Conservation (phyloP, 1,140 invertebrate species). For the Oncopodura yosiiana region DNA sequence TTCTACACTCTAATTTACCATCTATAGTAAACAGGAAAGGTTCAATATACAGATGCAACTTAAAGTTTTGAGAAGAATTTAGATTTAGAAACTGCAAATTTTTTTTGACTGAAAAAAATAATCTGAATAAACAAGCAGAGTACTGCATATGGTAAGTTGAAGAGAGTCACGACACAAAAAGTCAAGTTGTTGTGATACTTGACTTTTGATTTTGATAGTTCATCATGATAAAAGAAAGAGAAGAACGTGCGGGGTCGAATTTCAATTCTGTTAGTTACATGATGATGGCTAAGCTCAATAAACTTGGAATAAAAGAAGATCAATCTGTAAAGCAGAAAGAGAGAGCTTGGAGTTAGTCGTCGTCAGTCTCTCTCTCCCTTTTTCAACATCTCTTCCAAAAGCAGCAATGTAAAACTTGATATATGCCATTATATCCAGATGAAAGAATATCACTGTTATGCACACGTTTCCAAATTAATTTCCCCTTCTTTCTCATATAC, state of each 20-base stretch:
- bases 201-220: too few species aligned
- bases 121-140: background rate
- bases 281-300: slow-evolving; percentile 17
- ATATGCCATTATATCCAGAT: slow-evolving; percentile 20
- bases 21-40: background rate
- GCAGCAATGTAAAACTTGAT: too few species aligned
- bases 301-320: slow-evolving; percentile 20
- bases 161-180: too few species aligned
- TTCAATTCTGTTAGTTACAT: slow-evolving; percentile 5
- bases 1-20: background rate
- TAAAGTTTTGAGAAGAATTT: background rate
- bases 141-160: background rate
- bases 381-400: background rate
- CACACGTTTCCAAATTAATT: slow-evolving; percentile 26
- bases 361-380: too few species aligned
- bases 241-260: slow-evolving; percentile 11
- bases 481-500: background rate
- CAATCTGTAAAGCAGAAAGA: too few species aligned
- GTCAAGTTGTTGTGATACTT: too few species aligned
- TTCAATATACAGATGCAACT: background rate
- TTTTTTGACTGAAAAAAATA: background rate
- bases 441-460: slow-evolving; percentile 17
- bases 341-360: too few species aligned
- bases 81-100: background rate
- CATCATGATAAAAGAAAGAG: too few species aligned